Percentiles rank a stretch among this genome's conserved stretches.
phyloP scores from a whole-genome alignment of 2,888 invertebrate genomes.

The Parascotia fuliginaria region DNA sequence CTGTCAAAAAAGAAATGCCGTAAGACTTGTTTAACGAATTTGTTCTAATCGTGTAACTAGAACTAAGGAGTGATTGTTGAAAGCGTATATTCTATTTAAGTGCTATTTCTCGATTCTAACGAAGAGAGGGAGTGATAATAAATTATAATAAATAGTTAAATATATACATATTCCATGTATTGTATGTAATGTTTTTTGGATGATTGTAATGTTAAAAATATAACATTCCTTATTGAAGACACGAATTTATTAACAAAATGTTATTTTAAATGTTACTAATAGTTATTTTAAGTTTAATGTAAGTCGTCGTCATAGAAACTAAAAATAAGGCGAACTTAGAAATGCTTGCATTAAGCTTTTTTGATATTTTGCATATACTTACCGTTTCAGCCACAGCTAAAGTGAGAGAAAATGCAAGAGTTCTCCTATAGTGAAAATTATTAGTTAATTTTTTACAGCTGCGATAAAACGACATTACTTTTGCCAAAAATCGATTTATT shows the following conservation, averaged over 20 bases:
- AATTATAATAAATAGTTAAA: slow-evolving; percentile 8
- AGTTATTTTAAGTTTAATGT: slow-evolving; percentile 4
- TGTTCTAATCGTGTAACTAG: background rate
- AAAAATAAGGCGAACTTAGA: slow-evolving; percentile 1
- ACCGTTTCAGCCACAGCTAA: too few species aligned
- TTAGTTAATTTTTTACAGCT: too few species aligned
- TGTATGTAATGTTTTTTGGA: slow-evolving; percentile 6
- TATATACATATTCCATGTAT: slow-evolving; percentile 16
- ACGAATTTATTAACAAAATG: slow-evolving; percentile 15
- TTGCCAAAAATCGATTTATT: too few species aligned
- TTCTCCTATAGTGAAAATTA: too few species aligned
- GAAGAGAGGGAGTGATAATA: slow-evolving; percentile 21
- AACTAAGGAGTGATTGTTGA: background rate
- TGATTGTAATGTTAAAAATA: slow-evolving; percentile 15
- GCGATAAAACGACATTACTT: too few species aligned
- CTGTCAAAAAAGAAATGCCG: too few species aligned
- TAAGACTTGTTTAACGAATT: too few species aligned
- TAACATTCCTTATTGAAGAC: slow-evolving; percentile 36
- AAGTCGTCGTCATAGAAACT: slow-evolving; percentile 4
- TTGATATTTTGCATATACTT: background rate
- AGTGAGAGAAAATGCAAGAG: too few species aligned
- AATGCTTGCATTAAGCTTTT: slow-evolving; percentile 1
- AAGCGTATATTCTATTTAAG: slow-evolving; percentile 11
- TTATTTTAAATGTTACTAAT: slow-evolving; percentile 3
- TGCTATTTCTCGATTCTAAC: slow-evolving; percentile 26